A percentile compares a stretch with the other conserved stretches of the same genome.
These are phyloP conservation scores for Leucoptera coffeella DNA, from an alignment of 2,888 invertebrate species.

Conservation along the genomic window DNA sequence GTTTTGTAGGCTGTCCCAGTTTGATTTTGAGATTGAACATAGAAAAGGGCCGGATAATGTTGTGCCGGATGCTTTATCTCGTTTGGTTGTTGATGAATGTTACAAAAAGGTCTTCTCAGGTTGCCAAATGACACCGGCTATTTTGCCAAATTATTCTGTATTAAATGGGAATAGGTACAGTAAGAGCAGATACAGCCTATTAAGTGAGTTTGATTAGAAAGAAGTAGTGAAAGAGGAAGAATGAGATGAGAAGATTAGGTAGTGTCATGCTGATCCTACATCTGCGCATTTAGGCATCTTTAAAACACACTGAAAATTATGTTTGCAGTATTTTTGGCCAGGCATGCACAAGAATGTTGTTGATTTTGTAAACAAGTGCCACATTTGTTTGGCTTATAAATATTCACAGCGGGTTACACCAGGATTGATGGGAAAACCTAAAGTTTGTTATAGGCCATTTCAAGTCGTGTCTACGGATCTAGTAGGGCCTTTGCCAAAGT, in stretches of 20 bases:
- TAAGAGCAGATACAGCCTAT: conserved; percentile 4
- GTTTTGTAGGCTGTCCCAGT: conserved; percentile 3
- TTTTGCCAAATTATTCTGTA: conserved; percentile 3
- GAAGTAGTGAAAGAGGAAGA: conserved; percentile 7
- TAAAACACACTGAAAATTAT: conserved; percentile 9
- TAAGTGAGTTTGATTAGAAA: conserved; percentile 7
- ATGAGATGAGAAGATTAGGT: conserved; percentile 3
- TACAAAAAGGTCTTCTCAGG: conserved; percentile 5
- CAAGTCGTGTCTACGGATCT: conserved; percentile 9
- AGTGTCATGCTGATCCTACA: conserved; percentile 7
- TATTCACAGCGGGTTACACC: conserved; percentile 5
- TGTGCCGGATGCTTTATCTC: conserved; percentile 5
- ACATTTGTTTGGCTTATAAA: conserved; percentile 7
- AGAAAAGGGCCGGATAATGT: conserved; percentile 2
- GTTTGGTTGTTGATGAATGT: conserved; percentile 6
- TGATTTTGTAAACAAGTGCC: conserved; percentile 6
- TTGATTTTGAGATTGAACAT: conserved; percentile 3
- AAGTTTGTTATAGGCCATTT: conserved; percentile 9
- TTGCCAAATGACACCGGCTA: conserved; percentile 1
- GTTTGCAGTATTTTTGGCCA: conserved; percentile 8
- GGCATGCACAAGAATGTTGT: conserved; percentile 8
- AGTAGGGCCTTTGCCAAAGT: conserved; percentile 9
- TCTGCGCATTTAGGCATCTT: conserved; percentile 9
- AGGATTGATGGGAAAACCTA: conserved; percentile 9
- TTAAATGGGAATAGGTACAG: conserved; percentile 2